These are phyloP conservation scores for Anableps anableps DNA, from an alignment of 2,797 vertebrate genomes.

Conservation along the genomic window DNA sequence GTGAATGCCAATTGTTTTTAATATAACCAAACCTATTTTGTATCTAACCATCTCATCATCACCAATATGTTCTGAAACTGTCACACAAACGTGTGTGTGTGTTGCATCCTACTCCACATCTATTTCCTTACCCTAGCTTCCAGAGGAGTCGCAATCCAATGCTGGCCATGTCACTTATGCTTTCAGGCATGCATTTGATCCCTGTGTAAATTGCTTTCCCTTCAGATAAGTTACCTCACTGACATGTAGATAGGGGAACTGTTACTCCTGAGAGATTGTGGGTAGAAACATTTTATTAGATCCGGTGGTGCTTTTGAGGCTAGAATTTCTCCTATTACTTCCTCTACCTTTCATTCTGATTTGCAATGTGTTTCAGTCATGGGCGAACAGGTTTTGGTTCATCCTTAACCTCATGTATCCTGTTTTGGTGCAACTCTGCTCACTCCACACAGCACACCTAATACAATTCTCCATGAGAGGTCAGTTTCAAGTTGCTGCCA, in stretches of 20 bases:
- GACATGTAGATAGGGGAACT: constrained; percentile 75
- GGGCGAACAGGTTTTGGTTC: constrained; percentile 28
- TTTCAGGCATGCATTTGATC: constrained; percentile 78
- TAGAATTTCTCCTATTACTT: constrained; percentile 57
- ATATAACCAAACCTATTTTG: constrained; percentile 45
- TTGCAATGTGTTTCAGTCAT: constrained; percentile 35
- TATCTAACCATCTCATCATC: constrained; percentile 68
- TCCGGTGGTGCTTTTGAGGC: constrained; percentile 60
- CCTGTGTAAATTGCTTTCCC: constrained; percentile 79
- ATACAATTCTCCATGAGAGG: constrained; percentile 34
- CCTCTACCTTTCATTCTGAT: constrained; percentile 33
- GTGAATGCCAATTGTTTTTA: constrained; percentile 36
- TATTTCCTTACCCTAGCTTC: constrained; percentile 60
- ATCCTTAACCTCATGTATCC: background rate
- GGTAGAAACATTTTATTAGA: constrained; percentile 78
- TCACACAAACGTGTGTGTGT: constrained; percentile 69
- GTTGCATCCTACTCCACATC: constrained; percentile 64
- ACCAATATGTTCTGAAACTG: constrained; percentile 63
- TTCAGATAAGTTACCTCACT: constrained; percentile 77
- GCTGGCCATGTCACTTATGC: constrained; percentile 71
- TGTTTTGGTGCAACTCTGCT: background rate
- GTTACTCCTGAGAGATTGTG: constrained; percentile 67
- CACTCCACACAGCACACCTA: background rate
- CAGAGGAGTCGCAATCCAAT: constrained; percentile 59
- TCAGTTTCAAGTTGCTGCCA: constrained; percentile 31